Percentiles rank a stretch among this genome's conserved stretches.
Conservation (phyloP, 2,113 vertebrate species). For the Pollimyrus isidori region DNA sequence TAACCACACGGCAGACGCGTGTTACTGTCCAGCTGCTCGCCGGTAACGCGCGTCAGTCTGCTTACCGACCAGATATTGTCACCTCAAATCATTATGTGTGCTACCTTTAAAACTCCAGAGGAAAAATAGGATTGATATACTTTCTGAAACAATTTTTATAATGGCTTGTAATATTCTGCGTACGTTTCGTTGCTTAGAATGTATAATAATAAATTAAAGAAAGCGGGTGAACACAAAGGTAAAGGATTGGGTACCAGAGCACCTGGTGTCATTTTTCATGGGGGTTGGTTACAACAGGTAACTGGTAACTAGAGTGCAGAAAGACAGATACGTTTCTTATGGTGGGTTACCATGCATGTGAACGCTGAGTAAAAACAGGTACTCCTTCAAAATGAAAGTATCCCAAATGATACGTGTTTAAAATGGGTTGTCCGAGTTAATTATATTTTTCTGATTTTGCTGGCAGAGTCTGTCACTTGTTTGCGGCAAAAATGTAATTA, state of each 20-base stretch:
- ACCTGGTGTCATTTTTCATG: not conserved
- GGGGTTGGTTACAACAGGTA: not conserved
- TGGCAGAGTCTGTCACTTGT: not conserved
- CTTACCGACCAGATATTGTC: not conserved
- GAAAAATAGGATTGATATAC: not conserved
- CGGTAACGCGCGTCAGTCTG: not conserved
- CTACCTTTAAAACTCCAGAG: not conserved
- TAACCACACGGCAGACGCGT: not conserved
- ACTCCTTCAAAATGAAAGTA: not conserved
- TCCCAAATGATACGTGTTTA: not conserved
- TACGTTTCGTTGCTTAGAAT: not conserved
- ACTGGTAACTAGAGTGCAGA: not conserved
- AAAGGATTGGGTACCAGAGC: not conserved
- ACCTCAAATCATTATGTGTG: not conserved
- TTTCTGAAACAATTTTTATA: not conserved
- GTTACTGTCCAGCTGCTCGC: not conserved
- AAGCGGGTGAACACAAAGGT: not conserved
- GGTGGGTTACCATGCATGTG: not conserved
- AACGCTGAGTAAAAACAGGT: not conserved
- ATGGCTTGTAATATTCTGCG: not conserved
- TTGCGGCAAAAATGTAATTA: not conserved
- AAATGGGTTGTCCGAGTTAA: not conserved
- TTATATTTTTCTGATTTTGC: not conserved
- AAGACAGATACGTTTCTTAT: not conserved
- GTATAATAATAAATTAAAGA: not conserved